Conservation (phyloP, 2,113 vertebrate species). For the Sebastes schlegelii region DNA sequence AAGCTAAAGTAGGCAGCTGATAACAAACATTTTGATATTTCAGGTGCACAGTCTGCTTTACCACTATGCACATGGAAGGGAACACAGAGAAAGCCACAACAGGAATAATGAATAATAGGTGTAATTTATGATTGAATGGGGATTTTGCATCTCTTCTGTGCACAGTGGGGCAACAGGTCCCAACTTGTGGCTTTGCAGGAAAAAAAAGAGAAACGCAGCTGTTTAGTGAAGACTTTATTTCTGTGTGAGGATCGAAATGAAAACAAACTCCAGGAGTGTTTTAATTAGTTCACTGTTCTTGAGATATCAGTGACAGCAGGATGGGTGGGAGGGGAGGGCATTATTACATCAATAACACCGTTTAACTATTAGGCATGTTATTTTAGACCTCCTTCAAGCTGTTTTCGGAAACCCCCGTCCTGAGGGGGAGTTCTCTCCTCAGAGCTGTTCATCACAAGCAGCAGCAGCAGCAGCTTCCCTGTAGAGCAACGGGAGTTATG, state of each 20-base stretch:
- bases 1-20: constrained; percentile 11
- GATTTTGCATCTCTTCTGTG: constrained; percentile 68
- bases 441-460: constrained; percentile 58
- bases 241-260: constrained; percentile 67
- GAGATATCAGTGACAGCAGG: constrained; percentile 77
- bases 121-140: constrained; percentile 76
- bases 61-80: constrained; percentile 60
- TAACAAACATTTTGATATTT: constrained; percentile 31
- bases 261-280: constrained; percentile 78
- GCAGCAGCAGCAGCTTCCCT: constrained; percentile 56
- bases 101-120: constrained; percentile 66
- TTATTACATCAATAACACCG: constrained; percentile 76
- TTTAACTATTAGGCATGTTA: constrained; percentile 77
- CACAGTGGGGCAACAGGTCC: constrained; percentile 65
- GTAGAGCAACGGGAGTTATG: constrained; percentile 60
- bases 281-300: constrained; percentile 82
- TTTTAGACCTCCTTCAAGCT: constrained; percentile 75
- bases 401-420: constrained; percentile 76
- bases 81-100: constrained; percentile 58
- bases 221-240: constrained; percentile 72
- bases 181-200: constrained; percentile 58
- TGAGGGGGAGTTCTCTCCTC: constrained; percentile 69
- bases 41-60: constrained; percentile 55
- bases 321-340: constrained; percentile 55
- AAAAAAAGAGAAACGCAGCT: constrained; percentile 48